Conservation (phyloP, 2,113 vertebrate genomes). For the Carettochelys insculpta region DNA sequence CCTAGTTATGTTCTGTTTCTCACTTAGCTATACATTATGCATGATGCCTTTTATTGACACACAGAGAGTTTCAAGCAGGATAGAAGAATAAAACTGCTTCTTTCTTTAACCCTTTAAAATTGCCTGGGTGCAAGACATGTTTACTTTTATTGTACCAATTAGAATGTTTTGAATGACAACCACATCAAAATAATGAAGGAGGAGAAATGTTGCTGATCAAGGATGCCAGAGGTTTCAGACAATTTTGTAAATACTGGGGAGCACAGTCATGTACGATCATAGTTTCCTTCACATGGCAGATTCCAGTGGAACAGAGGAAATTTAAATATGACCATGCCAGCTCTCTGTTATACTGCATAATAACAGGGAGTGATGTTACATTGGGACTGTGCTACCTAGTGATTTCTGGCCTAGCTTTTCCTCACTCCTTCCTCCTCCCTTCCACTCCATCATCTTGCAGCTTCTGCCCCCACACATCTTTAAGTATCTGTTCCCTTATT, state of each 20-base stretch:
- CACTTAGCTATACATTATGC: fast-evolving
- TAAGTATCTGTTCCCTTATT: too few relatives aligned
- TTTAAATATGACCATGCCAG: neutral
- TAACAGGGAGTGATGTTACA: neutral
- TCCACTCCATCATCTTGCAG: neutral
- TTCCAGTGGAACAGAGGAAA: neutral
- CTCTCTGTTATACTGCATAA: neutral
- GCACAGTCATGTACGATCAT: neutral
- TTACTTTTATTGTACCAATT: neutral
- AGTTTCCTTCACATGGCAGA: neutral
- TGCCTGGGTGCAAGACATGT: neutral
- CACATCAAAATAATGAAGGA: neutral
- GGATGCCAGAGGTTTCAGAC: neutral
- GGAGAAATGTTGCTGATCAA: neutral
- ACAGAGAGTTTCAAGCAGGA: fast-evolving
- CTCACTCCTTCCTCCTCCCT: neutral
- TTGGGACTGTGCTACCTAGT: neutral
- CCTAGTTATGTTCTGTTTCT: neutral
- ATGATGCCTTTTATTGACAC: neutral
- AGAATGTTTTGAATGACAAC: neutral
- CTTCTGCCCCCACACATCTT: too few relatives aligned
- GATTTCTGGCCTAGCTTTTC: neutral
- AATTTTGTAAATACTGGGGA: neutral
- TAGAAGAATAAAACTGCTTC: neutral
- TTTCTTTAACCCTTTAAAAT: neutral